Conservation (phyloP, 2,797 vertebrate genomes). For the Clarias platycephalus region DNA sequence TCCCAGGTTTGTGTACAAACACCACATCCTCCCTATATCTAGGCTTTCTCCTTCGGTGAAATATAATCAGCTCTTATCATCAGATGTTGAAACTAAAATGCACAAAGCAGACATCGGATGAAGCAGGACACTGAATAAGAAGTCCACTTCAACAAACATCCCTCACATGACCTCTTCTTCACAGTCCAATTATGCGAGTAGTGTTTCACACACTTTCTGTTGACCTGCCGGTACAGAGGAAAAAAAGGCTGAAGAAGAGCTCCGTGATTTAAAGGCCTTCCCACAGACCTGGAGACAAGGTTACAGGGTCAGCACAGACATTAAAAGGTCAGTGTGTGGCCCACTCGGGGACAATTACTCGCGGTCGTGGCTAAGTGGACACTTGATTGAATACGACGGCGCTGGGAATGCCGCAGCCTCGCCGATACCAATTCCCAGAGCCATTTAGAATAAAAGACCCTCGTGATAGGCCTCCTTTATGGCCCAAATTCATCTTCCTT, state of each 20-base stretch:
- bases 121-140: conserved; percentile 51
- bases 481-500: conserved; percentile 99
- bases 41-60: neutral
- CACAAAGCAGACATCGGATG: neutral
- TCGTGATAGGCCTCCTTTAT: conserved; percentile 96
- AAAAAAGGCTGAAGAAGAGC: conserved; percentile 53
- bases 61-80: neutral
- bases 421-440: conserved; percentile 99
- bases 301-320: conserved; percentile 94
- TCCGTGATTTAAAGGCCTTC: conserved; percentile 87
- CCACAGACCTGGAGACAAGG: conserved; percentile 96
- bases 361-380: conserved; percentile 99
- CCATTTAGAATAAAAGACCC: conserved; percentile 99
- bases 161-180: conserved; percentile 68
- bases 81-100: neutral
- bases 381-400: conserved; percentile 99
- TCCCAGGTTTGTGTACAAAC: neutral
- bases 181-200: conserved; percentile 77
- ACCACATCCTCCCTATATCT: neutral
- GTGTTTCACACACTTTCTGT: conserved; percentile 79
- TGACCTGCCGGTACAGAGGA: conserved; percentile 83
- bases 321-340: conserved; percentile 98
- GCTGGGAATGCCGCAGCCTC: conserved; percentile 92
- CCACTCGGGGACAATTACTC: conserved; percentile 99
- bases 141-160: conserved; percentile 61